These are phyloP conservation scores for Pandion haliaetus DNA, from an alignment of 2,113 vertebrate genomes.

Conservation along the genomic window DNA sequence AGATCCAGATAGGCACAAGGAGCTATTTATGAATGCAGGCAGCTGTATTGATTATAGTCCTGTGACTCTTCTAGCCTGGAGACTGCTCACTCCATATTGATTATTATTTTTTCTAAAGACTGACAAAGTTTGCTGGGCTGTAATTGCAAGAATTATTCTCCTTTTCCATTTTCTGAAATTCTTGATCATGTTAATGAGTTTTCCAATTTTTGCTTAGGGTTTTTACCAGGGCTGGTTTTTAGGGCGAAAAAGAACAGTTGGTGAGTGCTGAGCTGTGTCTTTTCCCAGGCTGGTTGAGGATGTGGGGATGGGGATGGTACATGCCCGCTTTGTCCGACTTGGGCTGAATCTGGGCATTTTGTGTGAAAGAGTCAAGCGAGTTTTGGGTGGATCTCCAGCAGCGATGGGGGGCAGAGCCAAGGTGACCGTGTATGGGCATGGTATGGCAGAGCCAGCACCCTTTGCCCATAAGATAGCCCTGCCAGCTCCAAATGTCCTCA, in stretches of 20 bases:
- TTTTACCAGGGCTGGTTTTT: neutral
- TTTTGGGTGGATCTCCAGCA: neutral
- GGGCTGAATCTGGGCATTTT: neutral
- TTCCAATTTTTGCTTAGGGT: neutral
- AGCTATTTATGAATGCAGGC: neutral
- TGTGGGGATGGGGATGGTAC: neutral
- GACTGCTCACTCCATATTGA: neutral
- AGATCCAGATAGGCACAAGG: neutral
- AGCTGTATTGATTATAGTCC: neutral
- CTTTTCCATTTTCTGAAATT: neutral
- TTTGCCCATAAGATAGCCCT: accelerated
- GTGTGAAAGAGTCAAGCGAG: neutral
- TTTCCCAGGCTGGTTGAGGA: neutral
- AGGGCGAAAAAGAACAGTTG: neutral
- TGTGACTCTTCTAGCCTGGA: neutral
- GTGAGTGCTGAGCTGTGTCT: neutral
- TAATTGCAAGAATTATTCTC: neutral
- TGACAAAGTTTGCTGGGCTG: neutral
- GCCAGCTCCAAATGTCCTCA: neutral
- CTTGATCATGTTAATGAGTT: neutral
- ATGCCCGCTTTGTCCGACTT: neutral
- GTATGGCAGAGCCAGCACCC: neutral
- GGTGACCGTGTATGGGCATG: accelerated
- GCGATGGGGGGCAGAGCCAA: neutral
- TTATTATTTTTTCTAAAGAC: neutral